Base-by-base conservation (phyloP, 1,140 invertebrate genomes). In the Trichonephila clavata region DNA sequence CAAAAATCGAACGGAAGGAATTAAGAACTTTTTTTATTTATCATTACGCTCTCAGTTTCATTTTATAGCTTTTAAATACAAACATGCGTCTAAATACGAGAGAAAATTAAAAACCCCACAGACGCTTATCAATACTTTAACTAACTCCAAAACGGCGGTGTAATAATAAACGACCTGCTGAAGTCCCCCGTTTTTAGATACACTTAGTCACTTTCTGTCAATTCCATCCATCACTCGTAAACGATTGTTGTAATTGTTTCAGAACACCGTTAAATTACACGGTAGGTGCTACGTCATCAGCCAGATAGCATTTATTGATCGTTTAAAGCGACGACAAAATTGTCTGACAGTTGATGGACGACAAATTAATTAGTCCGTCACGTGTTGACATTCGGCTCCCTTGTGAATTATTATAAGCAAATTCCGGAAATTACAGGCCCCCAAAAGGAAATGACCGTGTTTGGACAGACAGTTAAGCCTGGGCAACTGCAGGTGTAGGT, bases 351-450 rank as follows among this genome's bases (percentile, higher is more conserved):
- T 24, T 77, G 71, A 77, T 20, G 27, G 71, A 77, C 71, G 32
- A 77, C 71, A 39, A 77, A 77, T 77, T 77, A 77, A 77, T 77
- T 77, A 77, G 71, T 77, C 32, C 71, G 27, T 77, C 71, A 39
- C 71, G 16, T 77, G 71, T 39, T 77, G 71, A 18, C 71, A 39
- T 27, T 27, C 27, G 13, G 71, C 39, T 32, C 27, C 71, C 71
- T 14, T 6, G 71, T 6, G 71, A 77, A 77, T 77, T 77, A 77
- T 77, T 77, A 77, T 18, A 77, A 77, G 71, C 71, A 39, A 77
- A 77, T 77, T 77, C 71, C 16, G 71, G 71, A 77, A 77, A 77
- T 39, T 77, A 27, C 71, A 20, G 71, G 71, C 24, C 32, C 5
- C 24, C 71, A 77, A 4, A 18, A 77, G 71, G 71, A 77, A 77